Base-by-base conservation (phyloP, 2,888 invertebrate species). In the Cerastis rubricosa region DNA sequence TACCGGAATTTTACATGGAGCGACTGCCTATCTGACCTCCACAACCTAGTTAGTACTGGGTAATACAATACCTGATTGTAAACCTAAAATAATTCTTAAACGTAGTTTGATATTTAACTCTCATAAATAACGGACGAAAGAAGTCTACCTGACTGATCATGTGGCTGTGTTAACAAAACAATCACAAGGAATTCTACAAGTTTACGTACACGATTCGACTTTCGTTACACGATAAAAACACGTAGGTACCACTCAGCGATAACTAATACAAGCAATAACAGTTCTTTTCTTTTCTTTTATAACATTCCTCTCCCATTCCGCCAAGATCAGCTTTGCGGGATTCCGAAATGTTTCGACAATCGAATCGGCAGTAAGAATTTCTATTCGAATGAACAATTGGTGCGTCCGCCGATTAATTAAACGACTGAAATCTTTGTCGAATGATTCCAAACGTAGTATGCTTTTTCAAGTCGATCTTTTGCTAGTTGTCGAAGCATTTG, bases 271-370 rank as follows among this genome's bases (percentile, higher is more conserved):
- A 82, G 57, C 47, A 66, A 74, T 59, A 43, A 71, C 25, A 35
- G 67, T 64, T 43, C 3, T 43, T 64, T 83, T 82, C 11, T 77
- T 87, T 86, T 87, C 89, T 72, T 91, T 92, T 90, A 91, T 90
- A 90, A 88, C 88, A 91, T 92, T 91, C 91, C 89, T 78, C 76
- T 85, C 84, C 69, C 78, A 81, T 87, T 87, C 80, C 87, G 7
- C 72, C 43, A 19, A 82, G 84, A 89, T 87, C 64, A 83, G 71
- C 57, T 71, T 61, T 68, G 79, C 43, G 68, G 71, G 59, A 71
- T 43, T 64, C 71, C 67, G 51, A 81, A 81, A 79, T 54, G 59
- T 74, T 74, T 74, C 67, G 43, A 83, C 22, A 67, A 74, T 79
- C 81, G 83, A 79, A 71, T 82, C 47, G 47, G 63, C 59, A 29